Conservation (phyloP, 2,888 invertebrate species). For the Melanostoma scalare region DNA sequence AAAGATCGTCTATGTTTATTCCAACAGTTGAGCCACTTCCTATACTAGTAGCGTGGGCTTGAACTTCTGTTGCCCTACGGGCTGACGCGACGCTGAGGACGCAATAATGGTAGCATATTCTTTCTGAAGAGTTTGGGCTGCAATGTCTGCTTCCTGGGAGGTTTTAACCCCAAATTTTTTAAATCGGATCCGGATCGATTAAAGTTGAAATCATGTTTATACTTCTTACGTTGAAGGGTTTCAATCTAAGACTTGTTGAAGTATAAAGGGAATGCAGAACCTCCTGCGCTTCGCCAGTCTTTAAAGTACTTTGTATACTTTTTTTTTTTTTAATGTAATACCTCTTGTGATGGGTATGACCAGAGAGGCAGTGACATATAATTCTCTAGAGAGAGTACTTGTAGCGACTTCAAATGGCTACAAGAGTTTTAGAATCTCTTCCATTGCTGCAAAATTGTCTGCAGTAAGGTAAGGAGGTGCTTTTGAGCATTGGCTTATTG, state of each 20-base stretch:
- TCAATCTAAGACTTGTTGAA: constrained; percentile 17
- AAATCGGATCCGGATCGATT: constrained; percentile 1
- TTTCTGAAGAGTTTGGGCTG: constrained; percentile 28
- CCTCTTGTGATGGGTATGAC: constrained; percentile 8
- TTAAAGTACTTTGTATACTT: constrained; percentile 27
- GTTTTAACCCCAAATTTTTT: constrained; percentile 10
- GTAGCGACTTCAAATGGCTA: constrained; percentile 20
- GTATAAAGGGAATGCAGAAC: no score
- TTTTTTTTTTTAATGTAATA: constrained; percentile 12
- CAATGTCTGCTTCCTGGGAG: constrained; percentile 25
- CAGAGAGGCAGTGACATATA: constrained; percentile 8
- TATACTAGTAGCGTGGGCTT: constrained; percentile 1
- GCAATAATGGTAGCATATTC: constrained; percentile 39
- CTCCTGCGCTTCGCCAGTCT: constrained; percentile 21
- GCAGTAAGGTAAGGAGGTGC: constrained; percentile 19
- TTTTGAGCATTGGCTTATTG: constrained; percentile 15
- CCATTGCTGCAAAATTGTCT: constrained; percentile 15
- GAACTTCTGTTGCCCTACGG: no score
- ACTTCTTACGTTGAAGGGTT: constrained; percentile 10
- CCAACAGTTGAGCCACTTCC: background rate
- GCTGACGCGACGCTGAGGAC: constrained; percentile 1
- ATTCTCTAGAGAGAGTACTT: background rate
- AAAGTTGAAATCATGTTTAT: constrained; percentile 24
- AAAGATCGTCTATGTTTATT: constrained; percentile 11
- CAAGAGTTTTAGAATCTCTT: constrained; percentile 16